Evolutionary conservation across 2,797 vertebrate genomes (phyloP).

Genomic region (Liasis olivaceus): DNA sequence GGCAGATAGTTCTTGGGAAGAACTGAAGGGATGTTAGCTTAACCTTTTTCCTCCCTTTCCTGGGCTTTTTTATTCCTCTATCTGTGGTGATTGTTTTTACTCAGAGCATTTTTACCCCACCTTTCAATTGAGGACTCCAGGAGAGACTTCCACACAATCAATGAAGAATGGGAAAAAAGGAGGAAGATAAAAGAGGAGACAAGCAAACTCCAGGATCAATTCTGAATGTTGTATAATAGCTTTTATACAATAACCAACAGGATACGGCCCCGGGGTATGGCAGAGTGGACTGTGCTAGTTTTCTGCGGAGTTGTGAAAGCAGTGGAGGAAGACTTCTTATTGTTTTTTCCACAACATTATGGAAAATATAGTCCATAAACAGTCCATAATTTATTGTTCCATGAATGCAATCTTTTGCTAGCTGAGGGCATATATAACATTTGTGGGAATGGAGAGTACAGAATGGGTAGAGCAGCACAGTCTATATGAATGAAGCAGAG

Average conservation of each 20-base stretch:
- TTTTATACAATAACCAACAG: background rate
- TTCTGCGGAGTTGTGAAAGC: background rate
- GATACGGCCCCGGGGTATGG: background rate
- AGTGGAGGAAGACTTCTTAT: background rate
- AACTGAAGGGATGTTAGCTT: no score
- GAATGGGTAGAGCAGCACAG: background rate
- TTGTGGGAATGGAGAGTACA: background rate
- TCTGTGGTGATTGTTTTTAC: background rate
- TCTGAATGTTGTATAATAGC: background rate
- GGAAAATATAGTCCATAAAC: background rate
- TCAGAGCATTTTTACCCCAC: background rate
- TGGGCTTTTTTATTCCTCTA: no score
- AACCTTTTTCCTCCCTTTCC: no score
- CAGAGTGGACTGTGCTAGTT: background rate
- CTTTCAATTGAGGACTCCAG: background rate
- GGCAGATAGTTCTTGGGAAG: background rate
- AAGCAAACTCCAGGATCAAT: background rate
- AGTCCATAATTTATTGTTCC: background rate
- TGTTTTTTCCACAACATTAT: background rate
- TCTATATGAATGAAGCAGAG: background rate
- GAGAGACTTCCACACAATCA: background rate
- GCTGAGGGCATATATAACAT: background rate
- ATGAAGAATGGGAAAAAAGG: background rate
- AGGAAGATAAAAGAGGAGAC: background rate
- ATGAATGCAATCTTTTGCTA: background rate